Evolutionary conservation across 2,797 vertebrate genomes (phyloP).

Genomic region (Poeciliopsis presidionis): DNA sequence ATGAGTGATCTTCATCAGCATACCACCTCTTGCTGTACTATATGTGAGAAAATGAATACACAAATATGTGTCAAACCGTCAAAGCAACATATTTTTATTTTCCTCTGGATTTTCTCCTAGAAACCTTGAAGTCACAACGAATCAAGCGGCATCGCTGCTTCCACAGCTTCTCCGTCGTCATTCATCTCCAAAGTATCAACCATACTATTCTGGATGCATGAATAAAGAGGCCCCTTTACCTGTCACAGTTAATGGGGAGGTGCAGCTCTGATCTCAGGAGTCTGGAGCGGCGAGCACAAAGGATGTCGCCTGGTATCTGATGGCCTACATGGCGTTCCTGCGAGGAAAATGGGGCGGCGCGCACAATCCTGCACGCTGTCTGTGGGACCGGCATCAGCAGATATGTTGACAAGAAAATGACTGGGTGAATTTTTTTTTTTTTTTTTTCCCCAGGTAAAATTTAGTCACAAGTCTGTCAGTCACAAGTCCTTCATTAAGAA

Average conservation of each 20-base stretch:
- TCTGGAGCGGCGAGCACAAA: conserved; percentile 46
- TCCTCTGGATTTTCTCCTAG: not conserved
- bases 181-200: not conserved
- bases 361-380: conserved; percentile 45
- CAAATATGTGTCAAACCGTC: conserved; percentile 8
- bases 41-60: conserved; percentile 12
- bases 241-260: conserved; percentile 27
- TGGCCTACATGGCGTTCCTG: conserved; percentile 69
- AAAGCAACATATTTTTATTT: not conserved
- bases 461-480: conserved; percentile 47
- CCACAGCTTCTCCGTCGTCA: conserved; percentile 5
- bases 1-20: conserved; percentile 12
- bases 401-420: conserved; percentile 36
- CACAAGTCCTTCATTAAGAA: conserved; percentile 30
- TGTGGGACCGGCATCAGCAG: conserved; percentile 45
- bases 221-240: conserved; percentile 21
- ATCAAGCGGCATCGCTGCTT: not conserved
- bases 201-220: not conserved
- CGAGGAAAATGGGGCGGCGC: conserved; percentile 65
- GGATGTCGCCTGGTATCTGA: conserved; percentile 46
- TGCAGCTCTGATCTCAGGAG: conserved; percentile 46
- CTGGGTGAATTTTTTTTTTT: conserved; percentile 29
- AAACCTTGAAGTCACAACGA: not conserved
- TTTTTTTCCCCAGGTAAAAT: conserved; percentile 14
- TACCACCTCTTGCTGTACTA: conserved; percentile 10